These are phyloP conservation scores for Megamerina dolium DNA, from an alignment of 2,888 invertebrate species.

Conservation along the genomic window DNA sequence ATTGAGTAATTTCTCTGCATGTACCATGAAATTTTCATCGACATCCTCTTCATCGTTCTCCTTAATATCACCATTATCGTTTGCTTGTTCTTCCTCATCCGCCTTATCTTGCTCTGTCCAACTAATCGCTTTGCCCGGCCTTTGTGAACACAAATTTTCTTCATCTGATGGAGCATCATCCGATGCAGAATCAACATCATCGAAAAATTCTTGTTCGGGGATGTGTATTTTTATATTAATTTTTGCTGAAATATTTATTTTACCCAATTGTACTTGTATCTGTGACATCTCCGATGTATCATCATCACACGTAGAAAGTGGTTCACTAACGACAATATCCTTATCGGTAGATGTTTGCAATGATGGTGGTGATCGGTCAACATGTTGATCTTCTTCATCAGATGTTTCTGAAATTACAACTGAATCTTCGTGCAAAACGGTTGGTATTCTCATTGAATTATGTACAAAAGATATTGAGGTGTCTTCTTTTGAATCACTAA, in stretches of 20 bases:
- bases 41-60: constrained; percentile 11
- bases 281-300: constrained; percentile 16
- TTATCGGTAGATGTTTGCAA: not conserved
- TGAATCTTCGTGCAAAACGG: constrained; percentile 34
- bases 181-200: not conserved
- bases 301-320: constrained; percentile 9
- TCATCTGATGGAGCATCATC: not conserved
- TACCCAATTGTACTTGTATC: constrained; percentile 32
- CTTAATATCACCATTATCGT: not conserved
- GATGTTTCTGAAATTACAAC: constrained; percentile 41
- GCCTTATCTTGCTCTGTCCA: not conserved
- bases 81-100: not conserved
- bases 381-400: constrained; percentile 31
- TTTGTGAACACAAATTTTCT: not conserved
- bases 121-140: not conserved
- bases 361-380: not conserved
- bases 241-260: constrained; percentile 45
- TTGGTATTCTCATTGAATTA: too few relatives aligned
- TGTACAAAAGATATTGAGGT: not conserved
- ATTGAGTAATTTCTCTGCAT: constrained; percentile 37
- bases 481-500: not conserved
- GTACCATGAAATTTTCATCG: constrained; percentile 29
- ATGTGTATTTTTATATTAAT: constrained; percentile 46
- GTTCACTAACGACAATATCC: constrained; percentile 6
- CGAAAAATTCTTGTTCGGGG: not conserved